Base-by-base conservation (phyloP, 2,797 vertebrate genomes). In the Coccyzus lansbergi region DNA sequence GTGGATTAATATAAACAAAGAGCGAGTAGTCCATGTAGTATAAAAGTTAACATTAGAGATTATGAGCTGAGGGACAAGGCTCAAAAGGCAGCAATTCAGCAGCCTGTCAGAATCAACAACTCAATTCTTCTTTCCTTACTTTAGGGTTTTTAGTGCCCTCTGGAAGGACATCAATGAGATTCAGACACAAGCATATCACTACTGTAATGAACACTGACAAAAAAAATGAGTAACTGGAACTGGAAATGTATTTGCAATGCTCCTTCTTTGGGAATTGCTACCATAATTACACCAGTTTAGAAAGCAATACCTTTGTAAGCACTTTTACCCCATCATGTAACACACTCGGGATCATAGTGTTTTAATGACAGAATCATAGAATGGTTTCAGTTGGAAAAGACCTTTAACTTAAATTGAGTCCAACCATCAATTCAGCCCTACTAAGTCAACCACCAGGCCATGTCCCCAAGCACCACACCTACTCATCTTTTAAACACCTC, bases 121-220 rank as follows among this genome's bases (percentile, higher is more conserved):
- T 88, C 55, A 65, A 59, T 94, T 93, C 87, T 95, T 93, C 93
- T 80, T 92, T 88, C 88, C 67, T 90, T 92, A 71, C 48, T 95
- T 83, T 24, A 62, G 46, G 75, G 46, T 20, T 93, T 97, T 95
- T 92, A 93, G 86, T 95, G 83, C 68, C 92, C 91, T 95, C 91
- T 90, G 60, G 90, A 95, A 97, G 92, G 79, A 91, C 93, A 91
- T 91, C 91, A 96, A 90, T 64, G 93, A 93, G 95, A 95, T 94
- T 83, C 95, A 95, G 93, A 86, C 88, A 91, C 46, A 83, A 90
- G 91, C 84, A 81, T 86, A 85, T 81, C 89, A 63, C 84, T 81
- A 24, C 85, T 86, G 21, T 88, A 92, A 92, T 92, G 92, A 93
- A 92, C 71, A 65, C 29, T 58, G 72, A 81, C 77, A 82, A 91